phyloP scores from a whole-genome alignment of 2,113 vertebrate species.

The Tyrannus savana region DNA sequence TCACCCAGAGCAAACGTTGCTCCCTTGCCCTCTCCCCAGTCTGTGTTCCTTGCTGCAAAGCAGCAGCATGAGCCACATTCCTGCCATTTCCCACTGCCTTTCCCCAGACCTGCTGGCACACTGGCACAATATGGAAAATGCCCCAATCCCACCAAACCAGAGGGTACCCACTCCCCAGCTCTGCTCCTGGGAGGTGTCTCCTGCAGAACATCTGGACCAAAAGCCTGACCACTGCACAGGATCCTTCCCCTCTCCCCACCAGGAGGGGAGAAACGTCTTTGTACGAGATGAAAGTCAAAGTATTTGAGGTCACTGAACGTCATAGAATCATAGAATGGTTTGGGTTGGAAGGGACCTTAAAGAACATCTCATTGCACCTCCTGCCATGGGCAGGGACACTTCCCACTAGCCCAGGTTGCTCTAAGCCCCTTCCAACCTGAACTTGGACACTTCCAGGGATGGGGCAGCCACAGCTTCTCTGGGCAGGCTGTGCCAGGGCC shows the following conservation, averaged over 20 bases:
- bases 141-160: neutral
- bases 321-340: neutral
- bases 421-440: fast-evolving
- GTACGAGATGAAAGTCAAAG: neutral
- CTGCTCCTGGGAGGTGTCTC: neutral
- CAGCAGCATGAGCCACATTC: fast-evolving
- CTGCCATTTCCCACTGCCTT: neutral
- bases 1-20: fast-evolving
- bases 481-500: neutral
- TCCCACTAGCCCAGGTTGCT: neutral
- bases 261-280: neutral
- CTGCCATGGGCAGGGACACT: neutral
- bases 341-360: neutral
- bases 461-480: neutral
- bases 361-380: too few relatives aligned
- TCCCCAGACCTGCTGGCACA: neutral
- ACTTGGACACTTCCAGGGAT: neutral
- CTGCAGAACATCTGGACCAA: neutral
- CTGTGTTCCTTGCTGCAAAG: fast-evolving
- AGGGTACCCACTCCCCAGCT: fast-evolving
- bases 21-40: fast-evolving
- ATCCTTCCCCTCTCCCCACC: neutral
- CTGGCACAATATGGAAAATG: fast-evolving
- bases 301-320: neutral
- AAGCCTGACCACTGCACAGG: neutral